Evolutionary conservation across 1,140 invertebrate genomes (phyloP).

Genomic region (Drosophila watanabei): DNA sequence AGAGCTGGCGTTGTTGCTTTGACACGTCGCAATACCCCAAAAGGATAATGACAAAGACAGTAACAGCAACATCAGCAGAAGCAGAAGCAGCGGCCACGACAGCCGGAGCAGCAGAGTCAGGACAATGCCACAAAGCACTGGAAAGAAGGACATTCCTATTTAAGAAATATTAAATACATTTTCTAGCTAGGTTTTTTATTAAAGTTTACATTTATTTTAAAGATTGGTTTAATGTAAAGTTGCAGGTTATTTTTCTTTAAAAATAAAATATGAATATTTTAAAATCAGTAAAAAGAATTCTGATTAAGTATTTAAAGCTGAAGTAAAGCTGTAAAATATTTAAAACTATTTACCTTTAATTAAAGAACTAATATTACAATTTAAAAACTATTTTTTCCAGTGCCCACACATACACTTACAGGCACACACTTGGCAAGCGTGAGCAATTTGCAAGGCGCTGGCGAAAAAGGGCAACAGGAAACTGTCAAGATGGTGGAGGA

Average conservation of each 20-base stretch:
- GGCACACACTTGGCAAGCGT: conserved; percentile 66
- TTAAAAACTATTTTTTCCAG: conserved; percentile 2
- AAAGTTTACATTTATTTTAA: background rate
- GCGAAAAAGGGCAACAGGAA: conserved; percentile 81
- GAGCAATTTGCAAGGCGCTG: conserved; percentile 80
- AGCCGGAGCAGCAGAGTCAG: conserved; percentile 54
- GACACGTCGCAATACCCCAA: conserved; percentile 83
- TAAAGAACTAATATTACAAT: background rate
- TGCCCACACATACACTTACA: conserved; percentile 28
- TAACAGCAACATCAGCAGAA: conserved; percentile 58
- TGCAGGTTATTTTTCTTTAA: too few relatives aligned
- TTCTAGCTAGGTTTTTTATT: background rate
- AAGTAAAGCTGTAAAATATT: fast-evolving
- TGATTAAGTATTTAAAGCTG: background rate
- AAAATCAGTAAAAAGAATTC: background rate
- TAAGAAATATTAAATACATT: background rate
- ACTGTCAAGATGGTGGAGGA: conserved; percentile 54
- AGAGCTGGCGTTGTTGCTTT: conserved; percentile 78
- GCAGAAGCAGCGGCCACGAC: conserved; percentile 16
- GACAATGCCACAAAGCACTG: conserved; percentile 62
- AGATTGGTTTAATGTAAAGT: background rate
- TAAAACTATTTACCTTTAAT: too few relatives aligned
- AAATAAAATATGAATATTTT: too few relatives aligned
- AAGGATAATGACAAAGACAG: conserved; percentile 84
- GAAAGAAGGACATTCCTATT: background rate